phyloP scores from a whole-genome alignment of 2,888 invertebrate genomes.

The Latrodectus elegans region DNA sequence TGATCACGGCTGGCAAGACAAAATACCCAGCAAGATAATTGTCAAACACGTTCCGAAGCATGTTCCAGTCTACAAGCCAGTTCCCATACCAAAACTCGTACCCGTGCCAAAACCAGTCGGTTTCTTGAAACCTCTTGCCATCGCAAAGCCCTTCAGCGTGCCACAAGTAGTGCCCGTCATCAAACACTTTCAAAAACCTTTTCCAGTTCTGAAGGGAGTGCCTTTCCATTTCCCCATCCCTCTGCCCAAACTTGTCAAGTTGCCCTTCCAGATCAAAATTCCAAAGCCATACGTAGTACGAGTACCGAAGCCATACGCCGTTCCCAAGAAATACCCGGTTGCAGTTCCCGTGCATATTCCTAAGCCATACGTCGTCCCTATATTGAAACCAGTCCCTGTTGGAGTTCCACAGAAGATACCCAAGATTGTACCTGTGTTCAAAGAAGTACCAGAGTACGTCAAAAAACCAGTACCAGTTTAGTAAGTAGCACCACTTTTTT shows the following conservation, averaged over 20 bases:
- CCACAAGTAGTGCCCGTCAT: constrained; percentile 69
- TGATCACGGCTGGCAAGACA: constrained; percentile 50
- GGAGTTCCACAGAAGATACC: constrained; percentile 69
- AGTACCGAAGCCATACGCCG: constrained; percentile 69
- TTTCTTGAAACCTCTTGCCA: constrained; percentile 62
- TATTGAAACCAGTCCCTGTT: constrained; percentile 66
- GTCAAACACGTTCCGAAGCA: constrained; percentile 69
- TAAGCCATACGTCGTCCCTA: constrained; percentile 68
- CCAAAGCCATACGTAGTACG: constrained; percentile 69
- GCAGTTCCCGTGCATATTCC: constrained; percentile 70
- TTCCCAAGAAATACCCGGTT: constrained; percentile 66
- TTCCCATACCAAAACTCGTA: constrained; percentile 64
- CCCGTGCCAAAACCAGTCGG: constrained; percentile 68
- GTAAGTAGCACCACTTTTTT: constrained; percentile 33
- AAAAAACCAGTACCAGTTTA: constrained; percentile 70
- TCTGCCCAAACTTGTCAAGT: constrained; percentile 59
- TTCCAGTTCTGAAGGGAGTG: constrained; percentile 63
- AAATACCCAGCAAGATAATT: constrained; percentile 63
- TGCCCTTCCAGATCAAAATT: constrained; percentile 66
- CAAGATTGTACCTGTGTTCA: constrained; percentile 58
- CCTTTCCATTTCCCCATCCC: constrained; percentile 63
- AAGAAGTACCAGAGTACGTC: constrained; percentile 69
- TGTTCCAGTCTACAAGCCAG: constrained; percentile 66
- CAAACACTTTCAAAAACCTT: constrained; percentile 68
- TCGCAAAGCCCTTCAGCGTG: constrained; percentile 67